Evolutionary conservation across 1,140 invertebrate genomes (phyloP).

Genomic region (Camponotus pennsylvanicus): DNA sequence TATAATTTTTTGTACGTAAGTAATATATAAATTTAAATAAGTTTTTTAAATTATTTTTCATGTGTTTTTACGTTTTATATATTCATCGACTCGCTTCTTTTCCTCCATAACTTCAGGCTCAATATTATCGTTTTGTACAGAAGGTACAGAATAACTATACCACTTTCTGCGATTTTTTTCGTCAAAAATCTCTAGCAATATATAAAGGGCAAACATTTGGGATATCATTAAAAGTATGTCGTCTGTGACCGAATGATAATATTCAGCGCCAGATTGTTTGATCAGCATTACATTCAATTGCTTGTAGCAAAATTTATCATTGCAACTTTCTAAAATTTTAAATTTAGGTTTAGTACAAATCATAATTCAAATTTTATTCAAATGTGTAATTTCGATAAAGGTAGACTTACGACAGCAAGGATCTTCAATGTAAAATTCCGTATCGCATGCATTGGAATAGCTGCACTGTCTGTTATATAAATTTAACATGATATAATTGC

Average conservation of each 20-base stretch:
- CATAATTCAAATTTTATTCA: neutral
- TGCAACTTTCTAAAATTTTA: constrained; percentile 41
- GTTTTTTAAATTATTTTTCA: neutral
- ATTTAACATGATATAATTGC: constrained; percentile 69
- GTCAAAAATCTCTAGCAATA: constrained; percentile 64
- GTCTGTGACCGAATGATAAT: constrained; percentile 64
- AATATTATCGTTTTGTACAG: neutral
- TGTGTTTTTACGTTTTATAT: constrained; percentile 61
- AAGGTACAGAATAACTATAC: neutral
- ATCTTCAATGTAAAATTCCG: constrained; percentile 71
- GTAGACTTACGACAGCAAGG: constrained; percentile 70
- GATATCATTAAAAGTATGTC: constrained; percentile 66
- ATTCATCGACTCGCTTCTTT: constrained; percentile 54
- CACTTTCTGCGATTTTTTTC: constrained; percentile 64
- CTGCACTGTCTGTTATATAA: constrained; percentile 68
- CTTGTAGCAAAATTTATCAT: constrained; percentile 49
- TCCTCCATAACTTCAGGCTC: constrained; percentile 44
- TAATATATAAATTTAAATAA: neutral
- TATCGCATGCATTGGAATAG: constrained; percentile 60
- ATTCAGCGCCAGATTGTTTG: constrained; percentile 55
- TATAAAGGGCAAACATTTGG: constrained; percentile 44
- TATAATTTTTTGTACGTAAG: neutral
- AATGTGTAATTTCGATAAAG: neutral
- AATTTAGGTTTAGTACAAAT: neutral
- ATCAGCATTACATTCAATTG: constrained; percentile 59